Percentiles rank a stretch among this genome's conserved stretches.
These are phyloP conservation scores for Ericerus pela DNA, from an alignment of 1,140 invertebrate species.

Conservation along the genomic window DNA sequence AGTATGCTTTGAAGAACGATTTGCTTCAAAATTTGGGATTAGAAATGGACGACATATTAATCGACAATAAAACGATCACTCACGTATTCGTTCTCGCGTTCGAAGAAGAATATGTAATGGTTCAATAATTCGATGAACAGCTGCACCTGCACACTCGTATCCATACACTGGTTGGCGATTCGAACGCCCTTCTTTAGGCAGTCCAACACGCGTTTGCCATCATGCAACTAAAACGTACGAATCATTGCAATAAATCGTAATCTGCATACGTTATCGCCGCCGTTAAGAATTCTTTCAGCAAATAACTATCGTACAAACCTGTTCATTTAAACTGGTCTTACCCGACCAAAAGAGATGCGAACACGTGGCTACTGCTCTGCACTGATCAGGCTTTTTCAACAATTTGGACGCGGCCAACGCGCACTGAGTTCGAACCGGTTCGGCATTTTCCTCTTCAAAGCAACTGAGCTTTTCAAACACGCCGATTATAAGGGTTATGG, in stretches of 20 bases:
- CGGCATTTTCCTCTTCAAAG: slow-evolving; percentile 93
- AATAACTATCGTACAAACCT: slow-evolving; percentile 34
- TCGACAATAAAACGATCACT: slow-evolving; percentile 28
- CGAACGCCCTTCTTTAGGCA: slow-evolving; percentile 90
- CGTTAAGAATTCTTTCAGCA: not conserved
- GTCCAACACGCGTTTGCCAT: slow-evolving; percentile 80
- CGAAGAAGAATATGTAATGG: slow-evolving; percentile 86
- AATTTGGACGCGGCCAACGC: slow-evolving; percentile 86
- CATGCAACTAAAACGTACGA: slow-evolving; percentile 49
- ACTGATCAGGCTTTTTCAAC: slow-evolving; percentile 95
- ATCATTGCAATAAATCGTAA: slow-evolving; percentile 11
- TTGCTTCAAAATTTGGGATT: too few species aligned
- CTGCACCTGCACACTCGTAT: slow-evolving; percentile 89
- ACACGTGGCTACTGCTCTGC: slow-evolving; percentile 74
- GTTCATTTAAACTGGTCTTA: slow-evolving; percentile 52
- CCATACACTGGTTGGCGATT: slow-evolving; percentile 94
- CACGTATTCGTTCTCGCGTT: slow-evolving; percentile 77
- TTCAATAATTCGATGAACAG: slow-evolving; percentile 89
- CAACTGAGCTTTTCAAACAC: slow-evolving; percentile 89
- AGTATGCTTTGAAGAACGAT: too few species aligned
- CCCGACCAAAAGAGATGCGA: slow-evolving; percentile 96
- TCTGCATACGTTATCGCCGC: slow-evolving; percentile 4
- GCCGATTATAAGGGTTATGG: slow-evolving; percentile 87
- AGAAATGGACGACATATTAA: not conserved
- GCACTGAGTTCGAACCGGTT: slow-evolving; percentile 87